A percentile compares a stretch with the other conserved stretches of the same genome.
These are phyloP conservation scores for Uloborus plumipes DNA, from an alignment of 2,888 invertebrate genomes.

Conservation along the genomic window DNA sequence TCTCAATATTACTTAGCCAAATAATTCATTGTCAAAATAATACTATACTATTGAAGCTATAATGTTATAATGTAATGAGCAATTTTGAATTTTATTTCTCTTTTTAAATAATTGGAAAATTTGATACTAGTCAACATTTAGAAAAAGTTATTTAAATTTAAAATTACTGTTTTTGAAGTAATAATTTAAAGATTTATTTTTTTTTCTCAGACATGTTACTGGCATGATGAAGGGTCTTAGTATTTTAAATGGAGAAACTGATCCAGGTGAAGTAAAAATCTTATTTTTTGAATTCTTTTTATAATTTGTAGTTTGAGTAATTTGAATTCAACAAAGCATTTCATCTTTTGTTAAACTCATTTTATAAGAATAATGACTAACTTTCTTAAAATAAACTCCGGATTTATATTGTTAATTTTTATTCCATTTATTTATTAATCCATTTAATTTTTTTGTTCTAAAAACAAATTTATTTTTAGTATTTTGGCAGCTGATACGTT, in stretches of 20 bases:
- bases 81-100: too few relatives aligned
- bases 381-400: neutral
- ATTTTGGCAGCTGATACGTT: slow-evolving; percentile 73
- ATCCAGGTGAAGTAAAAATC: slow-evolving; percentile 69
- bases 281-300: too few relatives aligned
- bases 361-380: neutral
- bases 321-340: too few relatives aligned
- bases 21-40: too few relatives aligned
- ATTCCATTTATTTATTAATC: too few relatives aligned
- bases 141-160: neutral
- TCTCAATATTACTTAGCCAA: too few relatives aligned
- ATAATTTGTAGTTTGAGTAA: too few relatives aligned
- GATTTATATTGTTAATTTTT: too few relatives aligned
- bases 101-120: neutral
- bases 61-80: too few relatives aligned
- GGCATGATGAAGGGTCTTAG: slow-evolving; percentile 77
- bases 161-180: neutral
- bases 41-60: too few relatives aligned
- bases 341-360: too few relatives aligned
- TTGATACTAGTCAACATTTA: neutral
- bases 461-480: slow-evolving; percentile 68
- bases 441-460: too few relatives aligned
- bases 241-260: slow-evolving; percentile 70
- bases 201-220: slow-evolving; percentile 78
- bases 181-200: neutral